A percentile compares a stretch with the other conserved stretches of the same genome.
Evolutionary conservation across 2,888 invertebrate species (phyloP).

Genomic region (Xanthia togata): DNA sequence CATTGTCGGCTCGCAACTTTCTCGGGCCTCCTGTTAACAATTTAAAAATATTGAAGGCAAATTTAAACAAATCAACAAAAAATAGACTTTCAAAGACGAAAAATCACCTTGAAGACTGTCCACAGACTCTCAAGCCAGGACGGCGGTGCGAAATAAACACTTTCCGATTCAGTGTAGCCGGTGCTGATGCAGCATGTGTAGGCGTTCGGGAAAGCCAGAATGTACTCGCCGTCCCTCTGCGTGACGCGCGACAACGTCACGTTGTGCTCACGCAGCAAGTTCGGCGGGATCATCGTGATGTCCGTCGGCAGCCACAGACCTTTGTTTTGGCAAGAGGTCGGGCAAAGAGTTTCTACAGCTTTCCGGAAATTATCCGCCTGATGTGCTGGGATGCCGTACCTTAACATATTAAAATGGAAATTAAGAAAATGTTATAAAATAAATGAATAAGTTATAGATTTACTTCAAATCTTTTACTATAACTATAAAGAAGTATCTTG

Average conservation of each 20-base stretch:
- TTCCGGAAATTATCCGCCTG: conserved; percentile 93
- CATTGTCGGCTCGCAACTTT: conserved; percentile 97
- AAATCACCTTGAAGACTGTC: conserved; percentile 92
- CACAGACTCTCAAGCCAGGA: conserved; percentile 94
- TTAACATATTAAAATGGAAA: background rate
- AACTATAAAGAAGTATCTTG: background rate
- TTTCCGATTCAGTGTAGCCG: conserved; percentile 97
- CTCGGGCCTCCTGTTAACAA: conserved; percentile 92
- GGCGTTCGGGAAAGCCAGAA: conserved; percentile 96
- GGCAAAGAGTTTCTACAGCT: conserved; percentile 94
- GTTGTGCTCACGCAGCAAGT: conserved; percentile 93
- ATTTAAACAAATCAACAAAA: too few relatives aligned
- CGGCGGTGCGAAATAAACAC: conserved; percentile 96
- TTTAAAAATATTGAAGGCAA: rapidly evolving
- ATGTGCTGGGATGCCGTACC: conserved; percentile 95
- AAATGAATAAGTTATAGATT: background rate
- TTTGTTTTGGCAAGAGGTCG: conserved; percentile 95
- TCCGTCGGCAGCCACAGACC: conserved; percentile 97
- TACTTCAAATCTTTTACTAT: background rate
- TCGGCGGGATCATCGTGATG: conserved; percentile 97
- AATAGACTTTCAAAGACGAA: conserved; percentile 5
- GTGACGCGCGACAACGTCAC: conserved; percentile 95
- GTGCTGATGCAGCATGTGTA: conserved; percentile 97
- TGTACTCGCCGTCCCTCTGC: conserved; percentile 96
- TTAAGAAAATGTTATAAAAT: background rate